Base-by-base conservation (phyloP, 2,113 vertebrate species). In the Vulpes ferrilata region DNA sequence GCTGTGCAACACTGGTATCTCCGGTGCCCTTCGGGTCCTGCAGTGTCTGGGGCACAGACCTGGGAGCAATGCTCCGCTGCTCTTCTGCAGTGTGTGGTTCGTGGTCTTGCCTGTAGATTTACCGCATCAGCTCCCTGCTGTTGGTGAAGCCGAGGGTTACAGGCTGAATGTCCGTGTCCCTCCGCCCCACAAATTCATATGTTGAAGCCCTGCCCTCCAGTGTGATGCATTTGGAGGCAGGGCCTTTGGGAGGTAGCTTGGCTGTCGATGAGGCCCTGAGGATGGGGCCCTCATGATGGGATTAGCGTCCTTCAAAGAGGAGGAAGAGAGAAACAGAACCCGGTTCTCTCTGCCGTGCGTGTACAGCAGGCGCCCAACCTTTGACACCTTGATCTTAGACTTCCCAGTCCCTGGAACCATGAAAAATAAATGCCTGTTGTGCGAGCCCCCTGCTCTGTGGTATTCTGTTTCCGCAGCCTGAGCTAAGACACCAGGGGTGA, bases 1-100 rank as follows among this genome's bases (percentile, higher is more conserved):
- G 3, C 19, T 5, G 8, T 11, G 12, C 4, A 59, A 20, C 3
- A 2, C 23, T 3, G 7, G 65, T 10, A 19, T 5, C 11, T 57
- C 62, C 15, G 12, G 4, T 32, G 25, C 13, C 20, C 1, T 59
- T 38, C 69, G 2, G 25, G 19, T 57, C 23, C 35, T 32, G 22
- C 3, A 51, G 57, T 60, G 8, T 20, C 57, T 64, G 9, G 43
- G 57, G 23, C 10, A 22, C 5, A 27, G 7, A 51, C 11, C 27
- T 64, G 43, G 12, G 60, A 62, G n/a, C 9, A 43, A 78, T 11
- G 53, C 20, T 27, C 4, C 73, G 23, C 11, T 43, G 65, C 27
- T 74, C 51, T 71, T n/a, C 38, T 62, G 38, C 71, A 65, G 30
- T 43, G 25, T 78, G 15, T 2, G 5, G 2, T 11, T 60, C 32